These are phyloP conservation scores for Acronicta leporina DNA, from an alignment of 2,888 invertebrate genomes.

Conservation along the genomic window DNA sequence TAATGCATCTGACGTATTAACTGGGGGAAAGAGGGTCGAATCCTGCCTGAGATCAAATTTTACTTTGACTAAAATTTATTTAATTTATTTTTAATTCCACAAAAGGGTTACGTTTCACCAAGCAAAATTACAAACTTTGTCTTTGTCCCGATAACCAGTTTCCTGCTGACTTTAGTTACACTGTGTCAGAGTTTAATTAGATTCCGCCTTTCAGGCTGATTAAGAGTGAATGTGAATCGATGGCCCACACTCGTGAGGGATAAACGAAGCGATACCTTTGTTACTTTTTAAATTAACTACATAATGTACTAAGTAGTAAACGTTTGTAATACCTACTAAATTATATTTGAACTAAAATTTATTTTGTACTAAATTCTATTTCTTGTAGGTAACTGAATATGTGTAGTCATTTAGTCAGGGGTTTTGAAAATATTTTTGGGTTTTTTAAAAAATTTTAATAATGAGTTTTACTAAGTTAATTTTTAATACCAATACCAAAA, in stretches of 20 bases:
- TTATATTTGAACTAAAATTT: conserved; percentile 1
- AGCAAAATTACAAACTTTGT: neutral
- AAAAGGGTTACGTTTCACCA: neutral
- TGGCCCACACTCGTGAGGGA: conserved; percentile 47
- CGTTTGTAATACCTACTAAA: neutral
- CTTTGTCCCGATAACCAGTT: neutral
- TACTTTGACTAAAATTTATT: no score
- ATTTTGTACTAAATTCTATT: no score
- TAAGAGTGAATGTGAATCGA: conserved; percentile 52
- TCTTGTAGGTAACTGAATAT: no score
- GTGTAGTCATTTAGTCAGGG: no score
- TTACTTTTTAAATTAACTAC: conserved; percentile 43
- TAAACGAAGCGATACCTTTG: conserved; percentile 39
- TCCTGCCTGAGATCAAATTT: no score
- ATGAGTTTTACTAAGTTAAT: no score
- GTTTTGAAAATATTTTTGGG: no score
- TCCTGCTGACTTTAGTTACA: conserved; percentile 26
- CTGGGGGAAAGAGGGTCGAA: no score
- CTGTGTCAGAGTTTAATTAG: conserved; percentile 49
- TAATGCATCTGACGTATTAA: no score
- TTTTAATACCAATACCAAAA: no score
- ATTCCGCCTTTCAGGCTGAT: conserved; percentile 56
- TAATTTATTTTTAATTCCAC: neutral
- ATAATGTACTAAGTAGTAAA: conserved; percentile 7
- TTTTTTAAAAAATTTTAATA: no score